Base-by-base conservation (phyloP, 2,888 invertebrate species). In the Cylindroiulus punctatus region DNA sequence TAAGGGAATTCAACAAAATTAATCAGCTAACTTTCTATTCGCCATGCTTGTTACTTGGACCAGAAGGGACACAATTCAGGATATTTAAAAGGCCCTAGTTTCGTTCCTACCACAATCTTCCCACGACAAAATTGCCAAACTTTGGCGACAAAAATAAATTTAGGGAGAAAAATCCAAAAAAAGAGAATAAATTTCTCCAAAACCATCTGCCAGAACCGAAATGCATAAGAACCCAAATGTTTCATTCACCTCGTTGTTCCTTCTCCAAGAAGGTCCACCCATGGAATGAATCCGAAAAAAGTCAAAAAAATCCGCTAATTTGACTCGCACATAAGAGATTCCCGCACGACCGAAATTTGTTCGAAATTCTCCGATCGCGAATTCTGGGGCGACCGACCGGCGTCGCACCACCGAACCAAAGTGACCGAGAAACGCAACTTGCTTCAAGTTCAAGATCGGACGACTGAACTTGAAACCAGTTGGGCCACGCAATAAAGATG, bases 381-480 rank as follows among this genome's bases (percentile, higher is more conserved):
- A n/a, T 3, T n/a, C n/a, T 57, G 12, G 8, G 8, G 17, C 14
- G 17, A 57, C 52, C 52, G 7, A n/a, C 52, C n/a, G 52, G 19
- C 52, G 52, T 17, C 52, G 52, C 52, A 8, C 52, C 12, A 57
- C 52, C 52, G 52, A n/a, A 17, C n/a, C 17, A 17, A 57, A 5
- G 52, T 57, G 52, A 57, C 52, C 52, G 52, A 57, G 52, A 57
- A 19, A n/a, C n/a, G n/a, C n/a, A n/a, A 57, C 52, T 57, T 57
- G 5, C n/a, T 57, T 17, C 52, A 57, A 57, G 52, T 57, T 57
- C 52, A 57, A 57, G n/a, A 57, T 57, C 52, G n/a, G 52, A 12
- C 52, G 52, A 57, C 52, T 57, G 52, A 57, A 57, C 52, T 57
- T 57, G 52, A 57, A 57, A 57, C 52, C 52, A 57, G 52, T 57